Percentiles rank a stretch among this genome's conserved stretches.
These are phyloP conservation scores for Meloidogyne hapla DNA, from an alignment of 1,140 invertebrate genomes.

Conservation along the genomic window DNA sequence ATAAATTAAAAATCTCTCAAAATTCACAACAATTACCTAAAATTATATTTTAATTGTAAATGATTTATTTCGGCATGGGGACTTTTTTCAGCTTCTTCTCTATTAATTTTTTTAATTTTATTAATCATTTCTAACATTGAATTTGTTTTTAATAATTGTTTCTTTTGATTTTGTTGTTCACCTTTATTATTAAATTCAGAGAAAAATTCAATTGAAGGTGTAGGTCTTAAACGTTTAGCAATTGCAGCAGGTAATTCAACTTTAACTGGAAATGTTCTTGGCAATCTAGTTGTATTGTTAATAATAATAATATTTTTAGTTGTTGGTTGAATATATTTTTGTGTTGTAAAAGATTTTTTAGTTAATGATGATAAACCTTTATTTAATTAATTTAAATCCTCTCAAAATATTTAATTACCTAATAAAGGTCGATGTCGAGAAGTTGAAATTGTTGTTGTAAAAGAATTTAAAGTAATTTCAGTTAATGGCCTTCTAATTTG, in stretches of 20 bases:
- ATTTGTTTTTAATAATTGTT: not conserved
- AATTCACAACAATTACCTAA: not conserved
- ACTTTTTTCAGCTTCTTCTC: slow-evolving; percentile 1
- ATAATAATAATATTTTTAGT: not conserved
- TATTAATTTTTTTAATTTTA: slow-evolving; percentile 7
- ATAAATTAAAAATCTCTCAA: no score
- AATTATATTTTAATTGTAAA: not conserved
- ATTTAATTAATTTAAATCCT: no score
- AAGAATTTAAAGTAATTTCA: not conserved
- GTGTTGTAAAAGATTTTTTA: not conserved
- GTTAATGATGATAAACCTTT: not conserved
- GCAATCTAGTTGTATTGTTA: not conserved
- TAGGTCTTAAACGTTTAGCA: not conserved
- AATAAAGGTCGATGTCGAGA: not conserved
- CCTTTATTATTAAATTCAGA: not conserved
- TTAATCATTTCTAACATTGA: not conserved
- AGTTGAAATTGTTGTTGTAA: not conserved
- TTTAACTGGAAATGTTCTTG: slow-evolving; percentile 11
- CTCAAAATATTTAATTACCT: no score
- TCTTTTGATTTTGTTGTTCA: not conserved
- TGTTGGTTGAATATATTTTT: not conserved
- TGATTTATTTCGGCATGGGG: not conserved
- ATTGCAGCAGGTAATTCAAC: slow-evolving; percentile 12
- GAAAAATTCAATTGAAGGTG: not conserved
- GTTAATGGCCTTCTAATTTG: not conserved